Conservation (phyloP, 2,797 vertebrate genomes). For the Clarias platycephalus region DNA sequence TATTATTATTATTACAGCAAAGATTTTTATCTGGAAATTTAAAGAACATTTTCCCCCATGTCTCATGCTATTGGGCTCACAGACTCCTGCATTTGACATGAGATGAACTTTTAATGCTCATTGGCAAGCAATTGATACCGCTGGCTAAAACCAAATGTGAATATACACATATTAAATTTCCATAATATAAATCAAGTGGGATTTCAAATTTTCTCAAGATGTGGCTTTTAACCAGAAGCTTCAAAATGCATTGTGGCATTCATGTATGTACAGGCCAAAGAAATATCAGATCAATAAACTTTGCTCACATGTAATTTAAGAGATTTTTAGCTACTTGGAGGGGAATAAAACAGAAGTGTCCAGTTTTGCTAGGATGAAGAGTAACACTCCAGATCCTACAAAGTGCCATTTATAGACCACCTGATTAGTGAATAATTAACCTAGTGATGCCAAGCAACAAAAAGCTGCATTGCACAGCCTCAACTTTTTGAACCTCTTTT, state of each 20-base stretch:
- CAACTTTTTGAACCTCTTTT: neutral
- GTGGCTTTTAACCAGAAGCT: slow-evolving; percentile 33
- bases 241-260: slow-evolving; percentile 22
- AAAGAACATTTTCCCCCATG: neutral
- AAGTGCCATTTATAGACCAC: slow-evolving; percentile 31
- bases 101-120: slow-evolving; percentile 23
- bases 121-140: slow-evolving; percentile 31
- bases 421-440: slow-evolving; percentile 25
- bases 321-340: slow-evolving; percentile 63
- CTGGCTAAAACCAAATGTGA: slow-evolving; percentile 7
- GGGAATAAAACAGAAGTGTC: slow-evolving; percentile 67
- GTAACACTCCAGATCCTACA: slow-evolving; percentile 61
- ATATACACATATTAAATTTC: slow-evolving; percentile 22
- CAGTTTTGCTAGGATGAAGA: slow-evolving; percentile 60
- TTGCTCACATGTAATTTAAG: slow-evolving; percentile 62
- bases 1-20: slow-evolving; percentile 16
- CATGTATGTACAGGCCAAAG: slow-evolving; percentile 10
- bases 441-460: slow-evolving; percentile 5
- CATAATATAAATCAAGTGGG: slow-evolving; percentile 22
- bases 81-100: slow-evolving; percentile 1
- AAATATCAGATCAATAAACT: slow-evolving; percentile 45
- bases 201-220: slow-evolving; percentile 14
- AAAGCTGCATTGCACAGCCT: neutral
- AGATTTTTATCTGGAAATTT: slow-evolving; percentile 11
- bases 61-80: neutral